Conservation (phyloP, 2,797 vertebrate species). For the Paramormyrops hopkinsi region DNA sequence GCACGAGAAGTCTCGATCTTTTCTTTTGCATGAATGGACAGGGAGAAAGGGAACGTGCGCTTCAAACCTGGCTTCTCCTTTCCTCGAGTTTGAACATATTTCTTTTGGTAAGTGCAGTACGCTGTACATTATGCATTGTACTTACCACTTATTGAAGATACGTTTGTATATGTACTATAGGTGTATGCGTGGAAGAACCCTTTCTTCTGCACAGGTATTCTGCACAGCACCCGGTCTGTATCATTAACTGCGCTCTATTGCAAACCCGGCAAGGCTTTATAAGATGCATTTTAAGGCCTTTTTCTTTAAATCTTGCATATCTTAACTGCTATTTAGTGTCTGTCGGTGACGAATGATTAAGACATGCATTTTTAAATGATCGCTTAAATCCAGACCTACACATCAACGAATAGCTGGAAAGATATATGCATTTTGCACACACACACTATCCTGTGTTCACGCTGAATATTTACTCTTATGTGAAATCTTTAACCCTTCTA, state of each 20-base stretch:
- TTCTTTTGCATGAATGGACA: conserved; percentile 63
- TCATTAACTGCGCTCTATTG: conserved; percentile 1
- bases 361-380: conserved; percentile 16
- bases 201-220: conserved; percentile 8
- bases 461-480: conserved; percentile 28
- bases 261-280: background rate
- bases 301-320: conserved; percentile 10
- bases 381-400: conserved; percentile 27
- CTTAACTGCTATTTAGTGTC: conserved; percentile 15
- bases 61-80: conserved; percentile 34
- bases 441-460: conserved; percentile 18
- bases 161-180: background rate
- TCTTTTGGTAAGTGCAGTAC: conserved; percentile 54
- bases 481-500: conserved; percentile 46
- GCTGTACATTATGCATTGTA: conserved; percentile 7
- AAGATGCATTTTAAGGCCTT: conserved; percentile 7
- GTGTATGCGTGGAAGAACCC: background rate
- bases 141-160: conserved; percentile 1
- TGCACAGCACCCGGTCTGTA: conserved; percentile 5
- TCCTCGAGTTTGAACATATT: conserved; percentile 34
- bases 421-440: background rate
- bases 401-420: conserved; percentile 15
- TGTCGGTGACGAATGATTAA: conserved; percentile 5
- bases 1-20: conserved; percentile 41
- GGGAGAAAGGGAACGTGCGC: conserved; percentile 50